A percentile compares a stretch with the other conserved stretches of the same genome.
Conservation (phyloP, 2,797 vertebrate genomes). For the Gymnoscopelus braueri region DNA sequence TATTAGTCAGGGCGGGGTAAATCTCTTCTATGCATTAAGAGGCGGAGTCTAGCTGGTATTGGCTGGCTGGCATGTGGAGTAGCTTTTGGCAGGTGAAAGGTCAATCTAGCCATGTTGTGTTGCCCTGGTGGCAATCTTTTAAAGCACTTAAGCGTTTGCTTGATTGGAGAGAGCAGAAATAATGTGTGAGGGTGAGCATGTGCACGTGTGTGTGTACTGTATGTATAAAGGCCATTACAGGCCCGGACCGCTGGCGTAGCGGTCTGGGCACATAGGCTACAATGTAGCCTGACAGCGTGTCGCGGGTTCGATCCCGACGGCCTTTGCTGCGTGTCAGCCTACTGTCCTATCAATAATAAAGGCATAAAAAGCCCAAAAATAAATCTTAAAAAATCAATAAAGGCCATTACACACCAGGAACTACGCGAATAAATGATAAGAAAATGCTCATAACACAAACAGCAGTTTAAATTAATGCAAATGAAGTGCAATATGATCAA, state of each 20-base stretch:
- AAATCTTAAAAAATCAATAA: too few relatives aligned
- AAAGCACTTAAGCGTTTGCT: slow-evolving; percentile 31
- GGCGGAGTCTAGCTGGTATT: slow-evolving; percentile 12
- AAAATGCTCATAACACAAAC: too few relatives aligned
- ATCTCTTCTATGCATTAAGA: slow-evolving; percentile 17
- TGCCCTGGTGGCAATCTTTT: slow-evolving; percentile 31
- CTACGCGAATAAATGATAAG: too few relatives aligned
- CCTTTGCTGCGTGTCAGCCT: slow-evolving; percentile 11
- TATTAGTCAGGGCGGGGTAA: neutral
- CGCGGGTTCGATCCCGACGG: too few relatives aligned
- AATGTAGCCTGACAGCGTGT: too few relatives aligned
- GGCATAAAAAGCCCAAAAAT: too few relatives aligned
- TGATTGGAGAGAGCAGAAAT: slow-evolving; percentile 23
- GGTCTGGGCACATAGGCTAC: too few relatives aligned
- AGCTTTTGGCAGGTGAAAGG: slow-evolving; percentile 38
- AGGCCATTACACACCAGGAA: too few relatives aligned
- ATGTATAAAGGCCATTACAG: slow-evolving; percentile 17
- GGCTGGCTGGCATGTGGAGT: slow-evolving; percentile 13
- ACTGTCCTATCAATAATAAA: too few relatives aligned
- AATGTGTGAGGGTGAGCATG: slow-evolving; percentile 23
- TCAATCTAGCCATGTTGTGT: slow-evolving; percentile 48
- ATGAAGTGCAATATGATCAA: too few relatives aligned
- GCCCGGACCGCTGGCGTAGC: too few relatives aligned
- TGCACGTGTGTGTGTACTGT: slow-evolving; percentile 13
- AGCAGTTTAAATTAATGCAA: too few relatives aligned